phyloP scores from a whole-genome alignment of 1,140 invertebrate species.

The Drosophila rhopaloa region DNA sequence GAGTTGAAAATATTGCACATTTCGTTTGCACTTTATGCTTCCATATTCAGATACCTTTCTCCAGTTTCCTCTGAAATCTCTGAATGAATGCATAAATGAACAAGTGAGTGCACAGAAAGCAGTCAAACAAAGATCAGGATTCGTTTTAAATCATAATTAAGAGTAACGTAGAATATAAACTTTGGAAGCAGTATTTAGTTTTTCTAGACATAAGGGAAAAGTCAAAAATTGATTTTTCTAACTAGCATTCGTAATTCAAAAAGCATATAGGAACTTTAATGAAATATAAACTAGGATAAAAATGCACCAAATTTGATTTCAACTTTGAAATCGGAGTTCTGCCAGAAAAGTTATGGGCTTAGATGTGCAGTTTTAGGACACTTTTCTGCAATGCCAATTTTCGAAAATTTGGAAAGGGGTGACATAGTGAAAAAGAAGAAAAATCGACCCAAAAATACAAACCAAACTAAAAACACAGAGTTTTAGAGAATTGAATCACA shows the following conservation, averaged over 20 bases:
- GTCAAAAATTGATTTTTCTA: neutral
- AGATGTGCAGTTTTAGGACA: too few relatives aligned
- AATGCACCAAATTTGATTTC: too few relatives aligned
- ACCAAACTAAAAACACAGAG: too few relatives aligned
- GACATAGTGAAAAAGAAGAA: too few relatives aligned
- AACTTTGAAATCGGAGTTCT: too few relatives aligned
- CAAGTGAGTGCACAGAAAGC: slow-evolving; percentile 52
- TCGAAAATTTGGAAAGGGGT: too few relatives aligned
- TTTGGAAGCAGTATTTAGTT: neutral
- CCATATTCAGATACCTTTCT: slow-evolving; percentile 30
- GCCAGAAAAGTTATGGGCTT: too few relatives aligned
- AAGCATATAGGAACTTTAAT: neutral
- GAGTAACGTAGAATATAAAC: neutral
- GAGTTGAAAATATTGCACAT: slow-evolving; percentile 70
- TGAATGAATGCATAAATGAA: slow-evolving; percentile 65
- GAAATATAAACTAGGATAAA: neutral
- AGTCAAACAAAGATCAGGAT: slow-evolving; percentile 21
- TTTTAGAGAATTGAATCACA: too few relatives aligned
- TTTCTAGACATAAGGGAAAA: neutral
- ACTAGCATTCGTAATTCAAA: neutral
- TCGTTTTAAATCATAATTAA: slow-evolving; percentile 55
- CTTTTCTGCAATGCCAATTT: too few relatives aligned
- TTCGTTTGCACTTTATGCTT: slow-evolving; percentile 66
- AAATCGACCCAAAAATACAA: too few relatives aligned
- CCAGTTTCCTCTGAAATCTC: slow-evolving; percentile 16